Conservation (phyloP, 2,797 vertebrate species). For the Micrastur ruficollis region DNA sequence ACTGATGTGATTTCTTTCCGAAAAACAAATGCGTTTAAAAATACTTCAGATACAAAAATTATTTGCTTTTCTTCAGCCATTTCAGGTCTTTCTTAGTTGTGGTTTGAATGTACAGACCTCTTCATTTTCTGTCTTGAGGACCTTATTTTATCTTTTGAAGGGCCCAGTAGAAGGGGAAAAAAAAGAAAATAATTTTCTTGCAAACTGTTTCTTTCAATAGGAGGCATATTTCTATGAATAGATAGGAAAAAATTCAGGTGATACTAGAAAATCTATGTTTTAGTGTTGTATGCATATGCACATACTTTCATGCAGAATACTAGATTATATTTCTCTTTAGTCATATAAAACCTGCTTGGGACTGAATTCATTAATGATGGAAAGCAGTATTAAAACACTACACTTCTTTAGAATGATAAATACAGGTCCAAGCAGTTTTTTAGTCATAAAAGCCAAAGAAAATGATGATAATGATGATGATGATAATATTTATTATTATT, state of each 20-base stretch:
- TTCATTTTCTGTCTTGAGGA: neutral
- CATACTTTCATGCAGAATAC: neutral
- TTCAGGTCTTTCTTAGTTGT: neutral
- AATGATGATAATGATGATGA: too few species aligned
- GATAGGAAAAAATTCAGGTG: neutral
- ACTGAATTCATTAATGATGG: neutral
- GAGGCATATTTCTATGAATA: neutral
- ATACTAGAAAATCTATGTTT: neutral
- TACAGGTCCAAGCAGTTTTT: neutral
- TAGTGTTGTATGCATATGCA: neutral
- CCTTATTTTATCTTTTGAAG: neutral
- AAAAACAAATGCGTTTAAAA: slow-evolving; percentile 3
- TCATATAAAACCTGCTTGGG: neutral
- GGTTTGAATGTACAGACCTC: neutral
- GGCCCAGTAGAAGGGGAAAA: neutral
- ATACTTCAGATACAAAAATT: neutral
- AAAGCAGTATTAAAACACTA: neutral
- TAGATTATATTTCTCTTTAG: neutral
- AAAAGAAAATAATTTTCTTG: neutral
- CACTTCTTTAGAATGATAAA: neutral
- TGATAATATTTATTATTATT: too few species aligned
- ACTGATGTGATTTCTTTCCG: neutral
- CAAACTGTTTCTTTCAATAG: neutral
- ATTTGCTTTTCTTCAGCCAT: neutral
- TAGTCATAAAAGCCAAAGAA: neutral